A percentile compares a stretch with the other conserved stretches of the same genome.
Conservation (phyloP, 2,888 invertebrate species). For the Emesis russula region DNA sequence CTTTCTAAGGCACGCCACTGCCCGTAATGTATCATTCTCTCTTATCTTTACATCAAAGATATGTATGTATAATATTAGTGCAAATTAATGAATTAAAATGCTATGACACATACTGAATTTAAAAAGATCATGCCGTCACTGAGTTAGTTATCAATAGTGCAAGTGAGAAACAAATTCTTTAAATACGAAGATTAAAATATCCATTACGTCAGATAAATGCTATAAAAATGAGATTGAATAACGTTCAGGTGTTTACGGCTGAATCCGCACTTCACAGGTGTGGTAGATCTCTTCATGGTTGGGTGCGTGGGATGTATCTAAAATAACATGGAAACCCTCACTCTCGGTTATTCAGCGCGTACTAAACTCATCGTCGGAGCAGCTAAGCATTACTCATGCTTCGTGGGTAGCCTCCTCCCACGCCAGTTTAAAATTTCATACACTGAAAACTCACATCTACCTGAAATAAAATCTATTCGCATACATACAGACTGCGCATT, state of each 20-base stretch:
- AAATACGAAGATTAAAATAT: not conserved
- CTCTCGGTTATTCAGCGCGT: slow-evolving; percentile 93
- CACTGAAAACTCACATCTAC: slow-evolving; percentile 90
- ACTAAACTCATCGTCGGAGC: slow-evolving; percentile 64
- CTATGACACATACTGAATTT: not conserved
- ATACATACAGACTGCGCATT: slow-evolving; percentile 4
- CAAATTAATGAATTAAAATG: too few species aligned
- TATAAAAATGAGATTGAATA: slow-evolving; percentile 92
- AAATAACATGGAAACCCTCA: slow-evolving; percentile 94
- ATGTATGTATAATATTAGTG: too few species aligned
- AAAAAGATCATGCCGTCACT: not conserved
- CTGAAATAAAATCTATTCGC: slow-evolving; percentile 16
- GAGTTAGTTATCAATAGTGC: not conserved
- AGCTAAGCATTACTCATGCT: slow-evolving; percentile 92
- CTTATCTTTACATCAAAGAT: too few species aligned
- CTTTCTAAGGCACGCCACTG: too few species aligned
- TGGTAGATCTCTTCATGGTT: slow-evolving; percentile 92
- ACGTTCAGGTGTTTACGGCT: slow-evolving; percentile 94
- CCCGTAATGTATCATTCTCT: too few species aligned
- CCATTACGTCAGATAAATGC: slow-evolving; percentile 87
- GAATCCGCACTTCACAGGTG: slow-evolving; percentile 92
- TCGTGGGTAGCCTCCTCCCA: slow-evolving; percentile 93
- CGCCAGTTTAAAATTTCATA: slow-evolving; percentile 95
- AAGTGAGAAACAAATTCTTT: not conserved
- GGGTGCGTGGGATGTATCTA: slow-evolving; percentile 93